Evolutionary conservation across 2,113 vertebrate species (phyloP).

Genomic region (Aix galericulata): DNA sequence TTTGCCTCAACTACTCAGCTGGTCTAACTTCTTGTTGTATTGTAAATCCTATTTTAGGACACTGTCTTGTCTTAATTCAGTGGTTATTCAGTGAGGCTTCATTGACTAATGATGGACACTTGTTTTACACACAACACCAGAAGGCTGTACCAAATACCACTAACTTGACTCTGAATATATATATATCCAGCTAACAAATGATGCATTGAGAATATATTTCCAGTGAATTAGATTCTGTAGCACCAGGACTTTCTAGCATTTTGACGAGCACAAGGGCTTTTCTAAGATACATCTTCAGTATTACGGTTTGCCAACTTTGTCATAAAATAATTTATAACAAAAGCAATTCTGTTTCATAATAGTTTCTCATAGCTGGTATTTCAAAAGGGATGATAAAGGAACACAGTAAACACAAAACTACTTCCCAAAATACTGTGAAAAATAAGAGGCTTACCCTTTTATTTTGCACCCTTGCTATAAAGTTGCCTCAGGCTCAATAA

Average conservation of each 20-base stretch:
- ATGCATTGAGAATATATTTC: slow-evolving; percentile 22
- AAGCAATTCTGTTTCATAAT: slow-evolving; percentile 46
- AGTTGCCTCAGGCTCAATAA: slow-evolving; percentile 44
- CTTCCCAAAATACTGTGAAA: slow-evolving; percentile 13
- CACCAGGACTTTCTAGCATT: neutral
- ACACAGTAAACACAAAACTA: slow-evolving; percentile 38
- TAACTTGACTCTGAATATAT: neutral
- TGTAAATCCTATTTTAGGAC: neutral
- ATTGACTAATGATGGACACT: neutral
- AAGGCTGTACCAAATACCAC: neutral
- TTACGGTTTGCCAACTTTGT: neutral
- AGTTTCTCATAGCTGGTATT: slow-evolving; percentile 12
- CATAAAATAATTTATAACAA: slow-evolving; percentile 37
- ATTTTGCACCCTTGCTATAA: slow-evolving; percentile 3
- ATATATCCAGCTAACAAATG: neutral
- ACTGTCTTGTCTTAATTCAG: neutral
- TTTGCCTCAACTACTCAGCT: neutral
- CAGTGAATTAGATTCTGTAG: neutral
- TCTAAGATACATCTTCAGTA: slow-evolving; percentile 8
- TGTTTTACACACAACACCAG: neutral
- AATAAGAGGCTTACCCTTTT: slow-evolving; percentile 34
- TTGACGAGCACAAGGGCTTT: slow-evolving; percentile 17
- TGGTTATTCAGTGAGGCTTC: neutral
- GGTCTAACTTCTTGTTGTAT: neutral
- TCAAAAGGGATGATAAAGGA: slow-evolving; percentile 43